phyloP scores from a whole-genome alignment of 1,140 invertebrate species.

The Leptinotarsa undecemlineata region DNA sequence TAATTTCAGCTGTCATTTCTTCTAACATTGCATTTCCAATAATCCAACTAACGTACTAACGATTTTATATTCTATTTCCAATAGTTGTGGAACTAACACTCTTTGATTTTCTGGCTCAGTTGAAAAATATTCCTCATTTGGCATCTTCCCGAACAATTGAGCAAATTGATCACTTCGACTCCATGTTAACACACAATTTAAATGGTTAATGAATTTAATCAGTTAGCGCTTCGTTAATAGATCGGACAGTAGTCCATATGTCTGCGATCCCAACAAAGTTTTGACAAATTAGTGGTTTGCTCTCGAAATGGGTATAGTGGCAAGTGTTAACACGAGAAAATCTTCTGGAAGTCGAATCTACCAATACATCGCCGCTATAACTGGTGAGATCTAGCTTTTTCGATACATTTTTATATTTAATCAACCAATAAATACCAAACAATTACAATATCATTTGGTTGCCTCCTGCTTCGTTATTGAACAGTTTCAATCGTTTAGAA shows the following conservation, averaged over 20 bases:
- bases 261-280: neutral
- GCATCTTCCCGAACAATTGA: neutral
- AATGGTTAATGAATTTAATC: neutral
- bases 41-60: too few species aligned
- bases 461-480: too few species aligned
- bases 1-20: too few species aligned
- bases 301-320: constrained; percentile 22
- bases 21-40: too few species aligned
- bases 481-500: too few species aligned
- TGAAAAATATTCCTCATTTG: too few species aligned
- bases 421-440: neutral
- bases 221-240: neutral
- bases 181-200: neutral
- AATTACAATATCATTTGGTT: too few species aligned
- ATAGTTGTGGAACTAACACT: too few species aligned
- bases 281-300: too few species aligned
- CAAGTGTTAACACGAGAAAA: constrained; percentile 21
- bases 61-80: too few species aligned
- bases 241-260: neutral
- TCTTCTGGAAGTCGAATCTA: constrained; percentile 15
- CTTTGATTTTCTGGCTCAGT: too few species aligned
- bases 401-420: neutral
- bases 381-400: constrained; percentile 21
- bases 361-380: constrained; percentile 31
- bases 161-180: neutral